Conservation (phyloP, 2,797 vertebrate genomes). For the Synaphobranchus kaupii region DNA sequence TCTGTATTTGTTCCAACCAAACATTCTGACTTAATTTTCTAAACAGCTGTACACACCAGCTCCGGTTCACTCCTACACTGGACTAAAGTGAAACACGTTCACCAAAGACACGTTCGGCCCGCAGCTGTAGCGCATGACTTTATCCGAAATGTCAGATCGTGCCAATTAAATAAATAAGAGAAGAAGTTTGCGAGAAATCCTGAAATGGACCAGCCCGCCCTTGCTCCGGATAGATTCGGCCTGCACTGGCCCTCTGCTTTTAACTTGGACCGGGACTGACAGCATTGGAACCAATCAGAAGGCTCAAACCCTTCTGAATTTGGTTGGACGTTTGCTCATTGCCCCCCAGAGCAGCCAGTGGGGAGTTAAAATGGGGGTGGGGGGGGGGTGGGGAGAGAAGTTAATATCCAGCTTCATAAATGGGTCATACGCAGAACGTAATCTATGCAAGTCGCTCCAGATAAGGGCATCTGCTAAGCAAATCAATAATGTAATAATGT, state of each 20-base stretch:
- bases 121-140: no score
- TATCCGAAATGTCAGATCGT: neutral
- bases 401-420: conserved; percentile 18
- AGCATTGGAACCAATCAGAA: neutral
- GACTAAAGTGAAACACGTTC: neutral
- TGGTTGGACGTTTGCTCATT: neutral
- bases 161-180: neutral
- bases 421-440: conserved; percentile 20
- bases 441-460: conserved; percentile 1
- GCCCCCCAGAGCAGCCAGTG: neutral
- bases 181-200: neutral
- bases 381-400: neutral
- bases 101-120: neutral
- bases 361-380: neutral
- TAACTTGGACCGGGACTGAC: neutral
- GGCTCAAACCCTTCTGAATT: neutral
- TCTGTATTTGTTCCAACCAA: no score
- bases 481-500: conserved; percentile 32
- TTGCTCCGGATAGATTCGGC: neutral
- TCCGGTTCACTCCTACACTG: neutral
- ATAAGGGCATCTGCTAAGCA: conserved; percentile 22
- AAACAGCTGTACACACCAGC: neutral
- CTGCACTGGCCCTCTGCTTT: neutral
- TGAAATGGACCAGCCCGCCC: neutral
- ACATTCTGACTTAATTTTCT: no score